A percentile compares a stretch with the other conserved stretches of the same genome.
Evolutionary conservation across 1,140 invertebrate genomes (phyloP).

Genomic region (Nymphalis io): DNA sequence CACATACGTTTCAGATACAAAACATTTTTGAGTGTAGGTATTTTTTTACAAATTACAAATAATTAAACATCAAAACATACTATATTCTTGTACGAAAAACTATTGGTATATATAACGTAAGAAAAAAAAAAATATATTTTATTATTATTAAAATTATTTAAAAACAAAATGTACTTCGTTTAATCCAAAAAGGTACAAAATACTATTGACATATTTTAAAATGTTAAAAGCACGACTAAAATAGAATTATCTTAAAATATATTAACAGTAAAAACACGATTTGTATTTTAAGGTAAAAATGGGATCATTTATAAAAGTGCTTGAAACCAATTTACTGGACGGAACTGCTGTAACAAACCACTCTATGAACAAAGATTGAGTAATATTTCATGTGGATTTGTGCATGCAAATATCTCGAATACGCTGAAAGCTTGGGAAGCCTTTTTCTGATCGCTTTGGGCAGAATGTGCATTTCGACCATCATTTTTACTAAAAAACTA

Average conservation of each 20-base stretch:
- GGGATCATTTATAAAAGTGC: background rate
- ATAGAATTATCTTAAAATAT: background rate
- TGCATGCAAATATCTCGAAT: conserved; percentile 18
- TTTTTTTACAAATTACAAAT: no score
- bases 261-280: background rate
- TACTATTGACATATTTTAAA: background rate
- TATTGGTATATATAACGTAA: no score
- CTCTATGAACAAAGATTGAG: conserved; percentile 23
- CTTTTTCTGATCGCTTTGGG: background rate
- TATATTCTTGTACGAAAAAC: no score
- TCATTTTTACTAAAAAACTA: background rate
- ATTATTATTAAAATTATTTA: no score
- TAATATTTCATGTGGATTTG: conserved; percentile 19
- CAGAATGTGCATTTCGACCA: background rate
- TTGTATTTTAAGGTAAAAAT: background rate
- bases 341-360: conserved; percentile 19
- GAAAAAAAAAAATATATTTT: no score
- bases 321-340: conserved; percentile 9
- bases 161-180: no score
- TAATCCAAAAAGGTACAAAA: background rate
- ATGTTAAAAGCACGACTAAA: background rate
- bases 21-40: no score
- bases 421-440: conserved; percentile 13
- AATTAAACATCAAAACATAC: no score
- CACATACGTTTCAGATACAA: no score